phyloP scores from a whole-genome alignment of 1,140 invertebrate species.

The Phortica variegata region DNA sequence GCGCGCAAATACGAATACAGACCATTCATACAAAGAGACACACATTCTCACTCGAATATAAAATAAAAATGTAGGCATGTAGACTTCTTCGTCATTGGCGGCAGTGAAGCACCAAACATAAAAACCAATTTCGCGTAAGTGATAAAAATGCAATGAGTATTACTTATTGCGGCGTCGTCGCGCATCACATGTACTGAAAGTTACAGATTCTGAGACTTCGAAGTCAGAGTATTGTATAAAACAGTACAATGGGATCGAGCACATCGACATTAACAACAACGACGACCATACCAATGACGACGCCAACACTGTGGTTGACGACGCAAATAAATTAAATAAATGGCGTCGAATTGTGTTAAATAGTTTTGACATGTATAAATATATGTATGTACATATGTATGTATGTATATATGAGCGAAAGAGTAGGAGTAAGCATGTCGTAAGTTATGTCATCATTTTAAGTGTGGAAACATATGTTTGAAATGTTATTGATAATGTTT shows the following conservation, averaged over 20 bases:
- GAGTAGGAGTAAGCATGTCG: too few species aligned
- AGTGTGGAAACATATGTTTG: too few species aligned
- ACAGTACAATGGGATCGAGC: too few species aligned
- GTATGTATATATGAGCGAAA: too few species aligned
- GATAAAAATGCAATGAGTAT: slow-evolving; percentile 53
- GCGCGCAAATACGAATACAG: too few species aligned
- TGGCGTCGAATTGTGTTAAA: slow-evolving; percentile 29
- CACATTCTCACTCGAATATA: slow-evolving; percentile 7
- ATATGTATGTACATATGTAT: too few species aligned
- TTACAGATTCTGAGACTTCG: background rate
- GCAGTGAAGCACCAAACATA: slow-evolving; percentile 29
- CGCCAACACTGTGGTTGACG: slow-evolving; percentile 20
- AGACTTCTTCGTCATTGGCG: slow-evolving; percentile 15
- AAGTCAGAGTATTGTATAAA: too few species aligned
- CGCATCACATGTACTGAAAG: background rate
- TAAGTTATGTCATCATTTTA: too few species aligned
- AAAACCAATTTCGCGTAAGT: slow-evolving; percentile 54
- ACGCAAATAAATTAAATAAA: slow-evolving; percentile 48
- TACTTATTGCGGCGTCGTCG: slow-evolving; percentile 14
- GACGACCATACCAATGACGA: slow-evolving; percentile 18
- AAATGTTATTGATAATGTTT: too few species aligned
- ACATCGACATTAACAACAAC: slow-evolving; percentile 6
- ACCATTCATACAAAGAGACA: too few species aligned
- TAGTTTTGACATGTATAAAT: slow-evolving; percentile 48
- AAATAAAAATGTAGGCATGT: slow-evolving; percentile 4